Base-by-base conservation (phyloP, 2,113 vertebrate genomes). In the Pseudopipra pipra region DNA sequence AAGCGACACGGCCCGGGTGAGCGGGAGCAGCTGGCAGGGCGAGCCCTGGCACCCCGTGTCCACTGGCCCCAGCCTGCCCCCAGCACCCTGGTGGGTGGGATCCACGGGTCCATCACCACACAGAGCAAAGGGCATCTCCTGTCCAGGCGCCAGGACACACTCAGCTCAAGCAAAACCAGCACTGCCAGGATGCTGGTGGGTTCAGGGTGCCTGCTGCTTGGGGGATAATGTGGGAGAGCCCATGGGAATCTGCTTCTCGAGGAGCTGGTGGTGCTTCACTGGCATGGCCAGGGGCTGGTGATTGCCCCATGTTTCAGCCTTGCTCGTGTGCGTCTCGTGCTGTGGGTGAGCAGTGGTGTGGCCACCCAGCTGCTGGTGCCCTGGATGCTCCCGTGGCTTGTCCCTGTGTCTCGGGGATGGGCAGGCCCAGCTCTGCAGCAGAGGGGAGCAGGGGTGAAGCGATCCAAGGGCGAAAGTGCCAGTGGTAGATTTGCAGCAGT, bases 261-360 rank as follows among this genome's bases (percentile, higher is more conserved):
- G 43, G 49, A 12, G 67, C 52, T 52, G 44, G 28, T 2, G 4
- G 23, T 9, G 39, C 44, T 25, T 12, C 1, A 0, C 43, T 3
- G 62, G 44, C 77, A 6, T 19, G 0, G 0, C 37, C 33, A 7
- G 0, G 25, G 41, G 18, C 61, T 2, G 3, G 41, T 14, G 6
- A 3, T 49, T n/a, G 39, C 63, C 61, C 59, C 0, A 6, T 1
- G 4, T 22, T 24, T 11, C 33, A 20, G 47, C 44, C 21, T 6
- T 1, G 33, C 23, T n/a, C 3, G 0, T 8, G 31, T 4, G 87
- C n/a, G 0, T 20, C 1, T 5, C 1, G 6, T 24, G 67, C 61
- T 1, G 1, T 0, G 8, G 83, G 44, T 1, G 0, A 54, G 85
- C 24, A 2, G 47, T 2, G 0, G 8, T 3, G 66, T 24, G 52